Evolutionary conservation across 2,113 vertebrate species (phyloP), one percentile per base, ranked within the genome.

Genomic region (Cisticola juncidis): DNA sequence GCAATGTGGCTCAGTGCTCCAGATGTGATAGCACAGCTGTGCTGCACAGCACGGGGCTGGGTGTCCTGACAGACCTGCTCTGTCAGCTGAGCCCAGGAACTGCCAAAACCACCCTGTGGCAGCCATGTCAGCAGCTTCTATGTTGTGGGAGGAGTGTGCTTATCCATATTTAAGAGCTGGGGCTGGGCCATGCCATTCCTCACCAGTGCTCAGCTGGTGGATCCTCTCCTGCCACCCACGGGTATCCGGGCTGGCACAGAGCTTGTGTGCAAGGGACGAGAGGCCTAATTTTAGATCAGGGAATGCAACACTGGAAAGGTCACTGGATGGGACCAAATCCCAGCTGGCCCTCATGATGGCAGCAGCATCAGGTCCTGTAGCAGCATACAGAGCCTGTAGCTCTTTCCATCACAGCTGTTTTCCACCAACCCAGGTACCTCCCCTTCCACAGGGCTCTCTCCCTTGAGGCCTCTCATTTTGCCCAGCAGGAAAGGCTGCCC

Each of bases 241-340:
- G 33, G 35, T 28, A 14, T 45, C 70, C 0, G 0, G 57, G 45
- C 88, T 80, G 88, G 58, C 71, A 76, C 24, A 13, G 36, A 25
- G 29, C 31, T 60, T n/a, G 40, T 72, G 33, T 65, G 35, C 28
- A 54, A 65, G 15, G 38, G 11, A 13, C 25, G 18, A 48, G 64
- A 38, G 21, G 7, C 14, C 82, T 95, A 90, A 95, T 94, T 94
- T 94, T 94, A 95, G 92, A 65, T 29, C 38, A 38, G 60, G 66
- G 60, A 90, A 88, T 72, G 88, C 4, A 51, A 48, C 28, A 48
- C 14, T 29, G 50, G 54, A 86, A 92, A 96, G 92, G 82, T 96
- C 82, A 81, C 48, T 44, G 72, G 14, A 66, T 54, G 56, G 33
- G 29, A 86, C 12, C 14, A 65, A 54, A 86, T 66, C 33, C 79